phyloP scores from a whole-genome alignment of 1,140 invertebrate species.

The Caenorhabditis brenneri region DNA sequence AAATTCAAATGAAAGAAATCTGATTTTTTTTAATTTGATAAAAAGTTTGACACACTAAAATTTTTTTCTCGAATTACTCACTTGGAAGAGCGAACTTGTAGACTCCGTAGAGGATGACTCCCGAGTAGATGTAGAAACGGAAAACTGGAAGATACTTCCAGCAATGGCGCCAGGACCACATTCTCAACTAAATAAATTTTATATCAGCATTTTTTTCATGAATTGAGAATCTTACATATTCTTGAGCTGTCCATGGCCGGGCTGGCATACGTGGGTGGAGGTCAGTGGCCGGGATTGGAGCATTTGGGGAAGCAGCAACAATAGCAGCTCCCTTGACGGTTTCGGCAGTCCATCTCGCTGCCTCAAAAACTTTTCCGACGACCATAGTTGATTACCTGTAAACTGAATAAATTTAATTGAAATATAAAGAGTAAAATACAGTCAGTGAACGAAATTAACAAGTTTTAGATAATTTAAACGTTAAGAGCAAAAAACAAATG shows the following conservation, averaged over 20 bases:
- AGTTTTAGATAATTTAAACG: too few relatives aligned
- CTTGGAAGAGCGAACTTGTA: conserved; percentile 66
- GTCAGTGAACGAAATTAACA: too few relatives aligned
- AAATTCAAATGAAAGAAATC: too few relatives aligned
- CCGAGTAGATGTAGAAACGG: conserved; percentile 64
- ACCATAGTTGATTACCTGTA: conserved; percentile 58
- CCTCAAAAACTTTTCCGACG: conserved; percentile 58
- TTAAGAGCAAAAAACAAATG: too few relatives aligned
- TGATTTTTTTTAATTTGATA: too few relatives aligned
- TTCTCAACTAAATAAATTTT: conserved; percentile 59
- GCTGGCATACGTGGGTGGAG: conserved; percentile 66
- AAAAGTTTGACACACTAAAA: too few relatives aligned
- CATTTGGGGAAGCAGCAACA: conserved; percentile 62
- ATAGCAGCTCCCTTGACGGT: conserved; percentile 61
- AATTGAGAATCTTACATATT: conserved; percentile 62
- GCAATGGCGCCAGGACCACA: conserved; percentile 67
- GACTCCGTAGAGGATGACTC: conserved; percentile 61
- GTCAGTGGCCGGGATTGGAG: conserved; percentile 60
- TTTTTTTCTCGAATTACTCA: conserved; percentile 42
- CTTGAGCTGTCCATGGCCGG: conserved; percentile 61
- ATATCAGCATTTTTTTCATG: conserved; percentile 21
- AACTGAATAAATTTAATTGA: background rate
- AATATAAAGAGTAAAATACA: background rate
- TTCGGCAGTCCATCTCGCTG: conserved; percentile 62
- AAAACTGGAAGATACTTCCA: conserved; percentile 66